A percentile compares a stretch with the other conserved stretches of the same genome.
phyloP scores from a whole-genome alignment of 2,113 vertebrate genomes.

The Spilogale gracilis region DNA sequence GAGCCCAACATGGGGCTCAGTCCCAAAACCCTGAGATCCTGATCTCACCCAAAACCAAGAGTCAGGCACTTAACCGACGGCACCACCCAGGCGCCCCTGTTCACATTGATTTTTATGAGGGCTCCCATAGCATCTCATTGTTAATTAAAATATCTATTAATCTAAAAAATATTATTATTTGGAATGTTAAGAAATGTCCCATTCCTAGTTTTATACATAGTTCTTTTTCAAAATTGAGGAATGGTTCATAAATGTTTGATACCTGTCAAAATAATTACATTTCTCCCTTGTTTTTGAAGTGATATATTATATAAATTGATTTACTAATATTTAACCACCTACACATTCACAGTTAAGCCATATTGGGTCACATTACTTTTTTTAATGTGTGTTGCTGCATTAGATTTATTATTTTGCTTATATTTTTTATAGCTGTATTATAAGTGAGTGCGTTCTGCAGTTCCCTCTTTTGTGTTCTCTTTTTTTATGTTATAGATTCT shows the following conservation, averaged over 20 bases:
- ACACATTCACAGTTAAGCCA: not conserved
- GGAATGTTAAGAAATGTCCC: not conserved
- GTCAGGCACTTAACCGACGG: not conserved
- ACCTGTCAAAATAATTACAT: slow-evolving; percentile 9
- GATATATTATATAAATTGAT: not conserved
- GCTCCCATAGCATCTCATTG: not conserved
- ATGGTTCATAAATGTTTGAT: slow-evolving; percentile 11
- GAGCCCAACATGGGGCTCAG: not conserved
- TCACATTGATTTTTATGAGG: not conserved
- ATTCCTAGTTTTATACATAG: not conserved
- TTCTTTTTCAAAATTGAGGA: not conserved
- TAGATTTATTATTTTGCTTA: not conserved
- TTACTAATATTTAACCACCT: not conserved
- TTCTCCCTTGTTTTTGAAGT: not conserved
- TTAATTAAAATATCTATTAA: slow-evolving; percentile 3
- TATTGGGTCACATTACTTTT: not conserved
- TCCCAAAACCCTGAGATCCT: not conserved
- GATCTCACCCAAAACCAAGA: not conserved
- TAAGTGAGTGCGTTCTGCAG: not conserved
- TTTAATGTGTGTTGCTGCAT: not conserved
- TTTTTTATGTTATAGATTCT: not conserved
- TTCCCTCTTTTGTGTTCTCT: not conserved
- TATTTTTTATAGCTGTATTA: not conserved
- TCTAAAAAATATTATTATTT: slow-evolving; percentile 14
- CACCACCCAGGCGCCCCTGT: not conserved